Evolutionary conservation across 2,888 invertebrate species (phyloP).

Genomic region (Parnassius mnemosyne): DNA sequence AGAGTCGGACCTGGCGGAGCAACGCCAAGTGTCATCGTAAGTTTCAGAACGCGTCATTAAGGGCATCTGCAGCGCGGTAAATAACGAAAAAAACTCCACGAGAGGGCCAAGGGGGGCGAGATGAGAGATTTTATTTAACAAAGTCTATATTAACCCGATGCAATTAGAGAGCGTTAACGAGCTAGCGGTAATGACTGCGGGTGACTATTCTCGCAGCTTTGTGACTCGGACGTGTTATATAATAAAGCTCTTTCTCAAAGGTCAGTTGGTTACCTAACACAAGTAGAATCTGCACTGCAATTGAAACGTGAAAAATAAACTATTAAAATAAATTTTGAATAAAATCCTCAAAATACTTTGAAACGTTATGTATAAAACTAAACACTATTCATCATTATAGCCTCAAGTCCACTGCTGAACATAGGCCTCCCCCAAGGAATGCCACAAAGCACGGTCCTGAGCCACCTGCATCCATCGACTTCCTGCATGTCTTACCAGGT

Average conservation of each 20-base stretch:
- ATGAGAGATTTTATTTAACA: slow-evolving; percentile 81
- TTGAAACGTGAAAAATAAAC: too few species aligned
- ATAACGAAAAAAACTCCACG: slow-evolving; percentile 69
- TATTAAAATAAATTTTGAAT: too few species aligned
- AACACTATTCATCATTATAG: too few species aligned
- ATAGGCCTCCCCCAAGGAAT: too few species aligned
- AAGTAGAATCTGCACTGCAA: background rate
- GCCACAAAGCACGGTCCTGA: too few species aligned
- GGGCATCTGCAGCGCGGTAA: slow-evolving; percentile 78
- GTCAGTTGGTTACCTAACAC: slow-evolving; percentile 29
- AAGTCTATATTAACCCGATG: slow-evolving; percentile 81
- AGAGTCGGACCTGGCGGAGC: slow-evolving; percentile 52
- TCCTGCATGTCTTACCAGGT: too few species aligned
- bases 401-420: too few species aligned
- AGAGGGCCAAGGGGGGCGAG: slow-evolving; percentile 42
- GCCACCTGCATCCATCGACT: too few species aligned
- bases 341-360: too few species aligned
- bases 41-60: slow-evolving; percentile 79
- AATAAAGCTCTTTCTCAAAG: slow-evolving; percentile 15
- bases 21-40: slow-evolving; percentile 79
- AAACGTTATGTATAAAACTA: too few species aligned
- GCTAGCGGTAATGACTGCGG: slow-evolving; percentile 75
- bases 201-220: slow-evolving; percentile 52
- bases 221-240: slow-evolving; percentile 25
- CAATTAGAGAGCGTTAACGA: slow-evolving; percentile 80